Evolutionary conservation across 2,113 vertebrate genomes (phyloP).

Genomic region (Paramormyrops kingsleyae): DNA sequence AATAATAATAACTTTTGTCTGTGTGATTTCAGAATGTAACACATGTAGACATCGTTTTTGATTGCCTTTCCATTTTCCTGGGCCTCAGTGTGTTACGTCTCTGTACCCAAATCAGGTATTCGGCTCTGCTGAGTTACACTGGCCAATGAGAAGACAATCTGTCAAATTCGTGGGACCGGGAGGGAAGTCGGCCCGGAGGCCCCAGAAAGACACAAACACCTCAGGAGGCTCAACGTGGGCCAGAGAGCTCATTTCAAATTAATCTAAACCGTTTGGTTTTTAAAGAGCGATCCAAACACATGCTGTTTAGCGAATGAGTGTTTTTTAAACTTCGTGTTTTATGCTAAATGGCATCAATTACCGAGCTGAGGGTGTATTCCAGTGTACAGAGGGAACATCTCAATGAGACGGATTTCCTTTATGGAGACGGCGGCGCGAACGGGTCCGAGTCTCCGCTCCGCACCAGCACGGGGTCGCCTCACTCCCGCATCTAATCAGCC

Average conservation of each 20-base stretch:
- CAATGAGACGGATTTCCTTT: conserved; percentile 62
- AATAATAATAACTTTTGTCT: not conserved
- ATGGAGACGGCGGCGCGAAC: conserved; percentile 45
- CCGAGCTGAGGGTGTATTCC: conserved; percentile 54
- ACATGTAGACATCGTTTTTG: not conserved
- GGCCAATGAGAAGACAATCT: not conserved
- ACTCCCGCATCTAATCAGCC: conserved; percentile 56
- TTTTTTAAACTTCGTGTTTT: conserved; percentile 37
- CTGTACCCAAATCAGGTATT: not conserved
- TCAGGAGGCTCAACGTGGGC: not conserved
- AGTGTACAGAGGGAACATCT: conserved; percentile 49
- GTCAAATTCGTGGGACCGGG: not conserved
- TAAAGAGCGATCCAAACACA: not conserved
- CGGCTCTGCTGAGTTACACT: not conserved
- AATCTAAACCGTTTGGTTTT: not conserved
- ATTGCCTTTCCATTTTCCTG: not conserved
- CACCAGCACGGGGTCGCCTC: conserved; percentile 43
- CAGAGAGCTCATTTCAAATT: not conserved
- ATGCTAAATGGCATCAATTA: conserved; percentile 63
- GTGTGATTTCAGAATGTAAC: not conserved
- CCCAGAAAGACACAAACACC: not conserved
- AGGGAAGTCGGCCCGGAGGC: not conserved
- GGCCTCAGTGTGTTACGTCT: not conserved
- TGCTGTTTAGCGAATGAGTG: not conserved
- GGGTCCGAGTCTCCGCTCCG: conserved; percentile 38